Percentiles rank a stretch among this genome's conserved stretches.
These are phyloP conservation scores for Macaria liturata DNA, from an alignment of 2,888 invertebrate genomes.

Conservation along the genomic window DNA sequence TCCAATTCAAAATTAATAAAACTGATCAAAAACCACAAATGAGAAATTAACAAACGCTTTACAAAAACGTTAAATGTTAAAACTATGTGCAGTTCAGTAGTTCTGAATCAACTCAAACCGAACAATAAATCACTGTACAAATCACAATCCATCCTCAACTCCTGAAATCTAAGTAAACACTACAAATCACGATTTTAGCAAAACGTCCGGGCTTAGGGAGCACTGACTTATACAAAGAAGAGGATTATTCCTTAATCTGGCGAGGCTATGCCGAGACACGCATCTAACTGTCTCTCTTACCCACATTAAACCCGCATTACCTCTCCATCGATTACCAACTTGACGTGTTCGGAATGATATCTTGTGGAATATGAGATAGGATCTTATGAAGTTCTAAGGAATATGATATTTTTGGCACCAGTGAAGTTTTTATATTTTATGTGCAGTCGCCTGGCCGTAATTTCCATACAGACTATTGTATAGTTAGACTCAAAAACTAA, in stretches of 20 bases:
- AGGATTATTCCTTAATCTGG: constrained; percentile 72
- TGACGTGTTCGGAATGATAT: constrained; percentile 39
- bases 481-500: too few species aligned
- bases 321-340: constrained; percentile 66
- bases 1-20: too few species aligned
- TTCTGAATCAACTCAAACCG: not conserved
- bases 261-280: constrained; percentile 67
- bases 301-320: constrained; percentile 76
- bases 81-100: not conserved
- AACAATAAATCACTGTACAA: constrained; percentile 1
- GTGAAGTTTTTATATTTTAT: too few species aligned
- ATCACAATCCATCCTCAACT: constrained; percentile 4
- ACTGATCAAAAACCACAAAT: too few species aligned
- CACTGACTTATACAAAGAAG: constrained; percentile 69
- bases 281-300: constrained; percentile 43
- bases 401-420: too few species aligned
- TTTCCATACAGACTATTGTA: too few species aligned
- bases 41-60: too few species aligned
- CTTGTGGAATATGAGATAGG: constrained; percentile 20
- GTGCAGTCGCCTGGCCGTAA: too few species aligned
- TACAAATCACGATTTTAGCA: constrained; percentile 58
- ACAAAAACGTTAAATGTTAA: too few species aligned
- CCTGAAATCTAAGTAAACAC: constrained; percentile 37
- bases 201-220: constrained; percentile 54
- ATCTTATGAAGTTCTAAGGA: not conserved